A percentile compares a stretch with the other conserved stretches of the same genome.
Conservation (phyloP, 2,113 vertebrate genomes). For the Crypturellus undulatus region DNA sequence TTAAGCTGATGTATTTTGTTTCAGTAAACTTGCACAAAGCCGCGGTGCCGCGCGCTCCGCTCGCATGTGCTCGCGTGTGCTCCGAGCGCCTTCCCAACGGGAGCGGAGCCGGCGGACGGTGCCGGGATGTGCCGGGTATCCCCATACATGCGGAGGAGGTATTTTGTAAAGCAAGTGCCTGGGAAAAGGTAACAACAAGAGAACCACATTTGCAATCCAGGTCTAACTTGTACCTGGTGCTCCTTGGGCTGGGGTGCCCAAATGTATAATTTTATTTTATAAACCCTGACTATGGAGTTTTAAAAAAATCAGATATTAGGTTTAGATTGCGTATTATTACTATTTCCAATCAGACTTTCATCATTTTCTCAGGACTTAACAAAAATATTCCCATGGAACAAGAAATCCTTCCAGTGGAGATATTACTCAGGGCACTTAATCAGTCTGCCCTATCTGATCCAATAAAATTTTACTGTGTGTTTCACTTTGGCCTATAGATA, state of each 20-base stretch:
- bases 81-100: too few species aligned
- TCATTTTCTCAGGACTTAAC: neutral
- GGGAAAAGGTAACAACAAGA: neutral
- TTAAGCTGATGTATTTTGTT: conserved; percentile 91
- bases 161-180: neutral
- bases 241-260: neutral
- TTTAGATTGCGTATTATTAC: neutral
- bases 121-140: neutral
- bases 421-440: conserved; percentile 20
- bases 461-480: conserved; percentile 51
- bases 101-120: neutral
- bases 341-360: neutral
- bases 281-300: neutral
- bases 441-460: neutral
- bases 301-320: neutral
- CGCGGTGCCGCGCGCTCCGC: conserved; percentile 70
- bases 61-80: conserved; percentile 68
- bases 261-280: neutral
- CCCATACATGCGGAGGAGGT: neutral
- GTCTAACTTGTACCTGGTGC: neutral
- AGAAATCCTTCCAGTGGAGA: neutral
- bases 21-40: conserved; percentile 88
- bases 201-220: rapidly evolving
- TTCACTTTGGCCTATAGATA: conserved; percentile 33
- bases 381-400: neutral